Conservation (phyloP, 2,888 invertebrate genomes). For the Lasioglossum calceatum region DNA sequence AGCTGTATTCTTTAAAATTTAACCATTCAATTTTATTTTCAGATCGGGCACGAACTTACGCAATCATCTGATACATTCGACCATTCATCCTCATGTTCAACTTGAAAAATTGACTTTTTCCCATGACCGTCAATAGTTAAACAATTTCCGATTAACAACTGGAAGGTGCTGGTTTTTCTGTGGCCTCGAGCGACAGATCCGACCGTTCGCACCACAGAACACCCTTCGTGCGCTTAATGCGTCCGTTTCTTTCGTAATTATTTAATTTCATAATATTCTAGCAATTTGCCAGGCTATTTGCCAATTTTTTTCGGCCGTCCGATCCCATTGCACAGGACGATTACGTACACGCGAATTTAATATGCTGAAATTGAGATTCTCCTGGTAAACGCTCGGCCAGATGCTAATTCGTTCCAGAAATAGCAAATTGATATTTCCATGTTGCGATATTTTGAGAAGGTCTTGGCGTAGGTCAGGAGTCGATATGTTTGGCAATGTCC, state of each 20-base stretch:
- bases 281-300: not conserved
- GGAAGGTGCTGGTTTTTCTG: conserved; percentile 45
- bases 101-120: too few species aligned
- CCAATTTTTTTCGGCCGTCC: not conserved
- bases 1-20: too few species aligned
- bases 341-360: conserved; percentile 31
- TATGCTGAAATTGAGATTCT: not conserved
- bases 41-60: too few species aligned
- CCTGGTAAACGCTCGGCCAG: not conserved
- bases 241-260: conserved; percentile 26
- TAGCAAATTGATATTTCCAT: conserved; percentile 1
- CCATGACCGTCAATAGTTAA: conserved; percentile 23
- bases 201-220: conserved; percentile 19
- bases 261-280: conserved; percentile 40
- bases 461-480: not conserved
- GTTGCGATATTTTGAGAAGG: not conserved
- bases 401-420: conserved; percentile 2
- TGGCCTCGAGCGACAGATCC: conserved; percentile 25
- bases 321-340: not conserved
- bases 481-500: not conserved
- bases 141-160: conserved; percentile 50
- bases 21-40: too few species aligned
- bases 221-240: conserved; percentile 33
- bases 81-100: too few species aligned
- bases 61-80: too few species aligned